Evolutionary conservation across 1,140 invertebrate genomes (phyloP).

Genomic region (Trachymyrmex cornetzi): DNA sequence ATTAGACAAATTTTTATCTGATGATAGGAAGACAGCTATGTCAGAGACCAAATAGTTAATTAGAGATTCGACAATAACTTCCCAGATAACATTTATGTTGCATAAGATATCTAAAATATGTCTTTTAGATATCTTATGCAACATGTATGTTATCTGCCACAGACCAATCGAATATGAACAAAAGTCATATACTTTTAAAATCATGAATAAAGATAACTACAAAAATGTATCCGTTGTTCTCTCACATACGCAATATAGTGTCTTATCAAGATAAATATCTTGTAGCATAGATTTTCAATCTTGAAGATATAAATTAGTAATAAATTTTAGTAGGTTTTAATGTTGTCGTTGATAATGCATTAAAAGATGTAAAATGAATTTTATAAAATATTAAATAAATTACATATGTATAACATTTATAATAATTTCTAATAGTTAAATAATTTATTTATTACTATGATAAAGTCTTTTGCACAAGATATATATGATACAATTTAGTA

Average conservation of each 20-base stretch:
- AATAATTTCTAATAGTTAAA: not conserved
- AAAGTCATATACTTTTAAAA: not conserved
- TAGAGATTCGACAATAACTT: slow-evolving; percentile 16
- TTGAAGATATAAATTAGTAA: not conserved
- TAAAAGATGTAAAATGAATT: not conserved
- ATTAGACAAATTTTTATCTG: slow-evolving; percentile 12
- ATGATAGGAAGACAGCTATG: not conserved
- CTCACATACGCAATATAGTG: not conserved
- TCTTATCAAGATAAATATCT: not conserved
- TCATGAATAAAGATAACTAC: slow-evolving; percentile 29
- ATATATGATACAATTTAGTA: not conserved
- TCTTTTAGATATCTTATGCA: too few relatives aligned
- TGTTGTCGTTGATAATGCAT: not conserved
- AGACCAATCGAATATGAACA: not conserved
- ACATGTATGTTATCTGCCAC: too few relatives aligned
- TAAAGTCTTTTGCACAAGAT: not conserved
- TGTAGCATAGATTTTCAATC: not conserved
- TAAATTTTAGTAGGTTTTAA: not conserved
- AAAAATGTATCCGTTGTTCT: slow-evolving; percentile 1
- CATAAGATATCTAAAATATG: too few relatives aligned
- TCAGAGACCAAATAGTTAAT: not conserved
- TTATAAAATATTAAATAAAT: slow-evolving; percentile 12
- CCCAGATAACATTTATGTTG: too few relatives aligned
- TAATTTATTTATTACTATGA: slow-evolving; percentile 2
- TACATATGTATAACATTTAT: not conserved